A percentile compares a stretch with the other conserved stretches of the same genome.
Evolutionary conservation across 2,113 vertebrate species (phyloP).

Genomic region (Cephalopholis sonnerati): DNA sequence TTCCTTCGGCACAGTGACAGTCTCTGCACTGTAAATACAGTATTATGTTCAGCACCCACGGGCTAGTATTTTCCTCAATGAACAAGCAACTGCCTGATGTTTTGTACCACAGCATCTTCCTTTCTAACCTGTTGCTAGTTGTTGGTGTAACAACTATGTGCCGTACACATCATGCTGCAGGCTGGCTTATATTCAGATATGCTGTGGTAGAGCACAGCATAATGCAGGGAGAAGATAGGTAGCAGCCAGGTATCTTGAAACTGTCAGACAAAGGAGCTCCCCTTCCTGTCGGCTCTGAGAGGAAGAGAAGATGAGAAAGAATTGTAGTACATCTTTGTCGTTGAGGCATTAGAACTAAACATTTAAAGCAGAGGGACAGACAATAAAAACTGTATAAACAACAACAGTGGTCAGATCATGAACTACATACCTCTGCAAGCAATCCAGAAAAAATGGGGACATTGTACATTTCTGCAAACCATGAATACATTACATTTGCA

Average conservation of each 20-base stretch:
- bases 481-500: too few species aligned
- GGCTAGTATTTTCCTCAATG: not conserved
- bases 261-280: conserved; percentile 67
- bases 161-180: conserved; percentile 50
- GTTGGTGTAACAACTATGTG: conserved; percentile 6
- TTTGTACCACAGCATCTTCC: conserved; percentile 23
- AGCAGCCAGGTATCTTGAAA: conserved; percentile 18
- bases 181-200: conserved; percentile 36
- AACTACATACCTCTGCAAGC: not conserved
- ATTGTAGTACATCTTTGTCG: not conserved
- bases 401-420: not conserved
- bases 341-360: not conserved
- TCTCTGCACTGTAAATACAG: conserved; percentile 28
- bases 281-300: conserved; percentile 63
- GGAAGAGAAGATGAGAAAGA: conserved; percentile 19
- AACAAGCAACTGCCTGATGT: conserved; percentile 14
- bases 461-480: too few species aligned
- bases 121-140: conserved; percentile 18
- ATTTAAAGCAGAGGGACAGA: not conserved
- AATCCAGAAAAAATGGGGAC: too few species aligned
- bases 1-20: conserved; percentile 47
- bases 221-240: conserved; percentile 17
- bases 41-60: conserved; percentile 9
- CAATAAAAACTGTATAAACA: not conserved
- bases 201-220: conserved; percentile 44